These are phyloP conservation scores for Cyrtonyx montezumae DNA, from an alignment of 2,113 vertebrate genomes.

Conservation along the genomic window DNA sequence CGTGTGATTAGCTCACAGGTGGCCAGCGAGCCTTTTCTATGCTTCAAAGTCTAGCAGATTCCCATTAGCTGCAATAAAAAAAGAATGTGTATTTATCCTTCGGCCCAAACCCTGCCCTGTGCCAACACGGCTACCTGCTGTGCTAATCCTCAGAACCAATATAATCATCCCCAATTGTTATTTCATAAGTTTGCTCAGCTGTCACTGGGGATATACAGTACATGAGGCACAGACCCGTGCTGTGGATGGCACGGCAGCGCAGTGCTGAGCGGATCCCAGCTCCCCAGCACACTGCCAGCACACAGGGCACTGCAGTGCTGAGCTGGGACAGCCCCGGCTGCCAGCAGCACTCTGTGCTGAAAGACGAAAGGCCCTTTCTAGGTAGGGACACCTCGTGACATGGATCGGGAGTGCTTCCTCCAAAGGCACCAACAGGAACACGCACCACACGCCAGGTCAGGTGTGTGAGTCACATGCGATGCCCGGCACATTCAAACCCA, in stretches of 20 bases:
- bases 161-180: slow-evolving; percentile 37
- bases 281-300: not conserved
- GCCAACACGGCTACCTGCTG: slow-evolving; percentile 57
- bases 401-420: not conserved
- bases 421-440: not conserved
- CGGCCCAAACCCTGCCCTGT: slow-evolving; percentile 70
- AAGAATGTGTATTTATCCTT: slow-evolving; percentile 77
- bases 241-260: not conserved
- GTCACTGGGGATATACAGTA: not conserved
- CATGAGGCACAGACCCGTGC: not conserved
- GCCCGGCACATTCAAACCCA: not conserved
- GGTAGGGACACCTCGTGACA: not conserved
- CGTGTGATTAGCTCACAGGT: slow-evolving; percentile 45
- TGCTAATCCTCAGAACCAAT: slow-evolving; percentile 61
- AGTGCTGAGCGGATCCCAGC: not conserved
- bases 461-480: not conserved
- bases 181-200: slow-evolving; percentile 64
- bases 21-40: slow-evolving; percentile 51
- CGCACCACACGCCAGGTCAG: not conserved
- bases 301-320: not conserved
- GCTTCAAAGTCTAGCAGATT: slow-evolving; percentile 78
- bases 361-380: not conserved
- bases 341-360: not conserved
- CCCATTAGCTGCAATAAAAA: slow-evolving; percentile 76
- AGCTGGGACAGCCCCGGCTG: not conserved